These are phyloP conservation scores for Anastatus disparis DNA, from an alignment of 1,140 invertebrate genomes.

Conservation along the genomic window DNA sequence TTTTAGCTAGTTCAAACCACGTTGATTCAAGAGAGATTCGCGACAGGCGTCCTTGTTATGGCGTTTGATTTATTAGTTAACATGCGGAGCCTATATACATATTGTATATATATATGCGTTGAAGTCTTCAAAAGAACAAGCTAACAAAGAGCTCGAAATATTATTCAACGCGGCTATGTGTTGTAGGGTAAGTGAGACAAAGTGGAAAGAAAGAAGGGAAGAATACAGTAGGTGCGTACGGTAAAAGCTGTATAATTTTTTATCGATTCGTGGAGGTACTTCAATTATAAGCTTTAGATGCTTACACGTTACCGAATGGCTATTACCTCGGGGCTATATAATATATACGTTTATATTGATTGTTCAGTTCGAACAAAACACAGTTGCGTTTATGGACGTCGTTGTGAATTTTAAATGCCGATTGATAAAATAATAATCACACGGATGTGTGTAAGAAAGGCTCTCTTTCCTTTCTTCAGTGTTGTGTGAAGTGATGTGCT, in stretches of 20 bases:
- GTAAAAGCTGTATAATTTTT: conserved; percentile 10
- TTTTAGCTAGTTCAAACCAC: too few relatives aligned
- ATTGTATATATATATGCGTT: too few relatives aligned
- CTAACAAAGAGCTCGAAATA: too few relatives aligned
- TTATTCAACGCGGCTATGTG: too few relatives aligned
- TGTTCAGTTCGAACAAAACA: background rate
- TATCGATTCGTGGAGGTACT: background rate
- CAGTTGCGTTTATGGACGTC: background rate
- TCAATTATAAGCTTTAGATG: conserved; percentile 3
- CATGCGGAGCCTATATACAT: background rate
- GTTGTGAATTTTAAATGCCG: conserved; percentile 21
- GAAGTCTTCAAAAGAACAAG: too few relatives aligned
- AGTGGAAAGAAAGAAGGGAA: background rate
- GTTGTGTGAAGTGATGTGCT: too few relatives aligned
- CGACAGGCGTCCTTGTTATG: conserved; percentile 4
- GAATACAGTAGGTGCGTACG: background rate
- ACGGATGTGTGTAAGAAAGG: too few relatives aligned
- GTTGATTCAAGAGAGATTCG: background rate
- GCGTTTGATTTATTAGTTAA: conserved; percentile 28
- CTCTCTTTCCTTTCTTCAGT: too few relatives aligned
- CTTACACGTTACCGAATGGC: background rate
- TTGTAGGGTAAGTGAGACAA: too few relatives aligned
- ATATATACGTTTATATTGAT: too few relatives aligned
- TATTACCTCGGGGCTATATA: too few relatives aligned
- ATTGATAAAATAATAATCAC: conserved; percentile 19